phyloP scores from a whole-genome alignment of 2,888 invertebrate species.

The Scelioninae gen. 2 region DNA sequence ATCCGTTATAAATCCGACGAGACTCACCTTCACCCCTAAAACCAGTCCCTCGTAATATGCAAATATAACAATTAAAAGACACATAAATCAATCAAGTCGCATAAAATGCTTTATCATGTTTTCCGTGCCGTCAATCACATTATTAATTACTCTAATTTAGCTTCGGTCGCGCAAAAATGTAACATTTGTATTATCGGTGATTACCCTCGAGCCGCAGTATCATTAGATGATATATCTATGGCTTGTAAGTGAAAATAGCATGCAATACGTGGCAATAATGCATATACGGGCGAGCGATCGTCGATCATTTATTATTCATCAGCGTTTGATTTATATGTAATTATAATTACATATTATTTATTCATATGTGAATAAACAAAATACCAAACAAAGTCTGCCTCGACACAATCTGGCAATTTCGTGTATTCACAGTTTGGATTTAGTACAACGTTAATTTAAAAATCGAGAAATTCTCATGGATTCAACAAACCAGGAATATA shows the following conservation, averaged over 20 bases:
- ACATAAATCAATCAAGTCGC: constrained; percentile 34
- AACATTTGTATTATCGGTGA: constrained; percentile 41
- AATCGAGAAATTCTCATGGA: no score
- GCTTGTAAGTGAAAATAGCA: constrained; percentile 28
- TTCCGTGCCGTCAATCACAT: constrained; percentile 32
- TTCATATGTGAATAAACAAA: no score
- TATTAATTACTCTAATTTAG: constrained; percentile 43
- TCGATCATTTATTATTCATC: constrained; percentile 34
- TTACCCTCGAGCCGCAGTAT: constrained; percentile 26
- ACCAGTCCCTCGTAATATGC: constrained; percentile 18
- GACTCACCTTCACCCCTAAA: constrained; percentile 10
- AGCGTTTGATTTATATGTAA: no score
- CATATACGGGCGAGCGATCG: constrained; percentile 26
- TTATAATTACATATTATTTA: no score
- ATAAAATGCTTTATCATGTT: constrained; percentile 40
- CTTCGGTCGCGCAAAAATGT: constrained; percentile 23
- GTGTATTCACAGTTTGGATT: constrained; percentile 13
- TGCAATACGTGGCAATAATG: constrained; percentile 20
- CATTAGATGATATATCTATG: constrained; percentile 42
- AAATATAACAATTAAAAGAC: constrained; percentile 34
- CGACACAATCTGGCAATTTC: constrained; percentile 6
- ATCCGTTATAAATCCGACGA: constrained; percentile 14
- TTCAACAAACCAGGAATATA: no score
- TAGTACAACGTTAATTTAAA: constrained; percentile 25
- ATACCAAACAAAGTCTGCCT: no score